Evolutionary conservation across 2,797 vertebrate genomes (phyloP), one percentile per base, ranked within the genome.

Genomic region (Gymnopithys bicolor): DNA sequence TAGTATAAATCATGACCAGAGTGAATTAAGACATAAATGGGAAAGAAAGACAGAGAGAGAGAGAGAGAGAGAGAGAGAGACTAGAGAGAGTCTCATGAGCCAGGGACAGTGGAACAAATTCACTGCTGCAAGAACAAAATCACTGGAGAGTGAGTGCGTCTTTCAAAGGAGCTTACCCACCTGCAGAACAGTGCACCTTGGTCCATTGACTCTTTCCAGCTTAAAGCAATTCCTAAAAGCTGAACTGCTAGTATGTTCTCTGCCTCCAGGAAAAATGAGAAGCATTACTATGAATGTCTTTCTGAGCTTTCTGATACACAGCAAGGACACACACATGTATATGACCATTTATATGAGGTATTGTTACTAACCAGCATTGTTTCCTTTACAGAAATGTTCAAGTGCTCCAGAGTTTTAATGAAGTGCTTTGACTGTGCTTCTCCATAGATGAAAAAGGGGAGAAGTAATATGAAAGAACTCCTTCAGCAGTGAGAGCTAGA

Each of bases 1-100:
- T 81, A 59, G 53, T 63, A 95, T 97, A 93, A 95, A 95, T 96
- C 93, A 96, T 88, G 82, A 91, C 69, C 89, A 66, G 32, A 43
- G 55, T 33, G 62, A 93, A 97, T 93, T 94, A 93, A 94, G 92
- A 95, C 71, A 85, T 89, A 94, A 89, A 78, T 48, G 64, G 46
- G 49, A 89, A 96, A 85, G 35, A 73, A 37, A 73, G n/a, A 86
- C 25, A 27, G 55, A 80, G 37, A 37, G 37, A 37, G 35, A 35
- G 33, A 33, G 33, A 37, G 35, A 35, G 33, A 33, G 33, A 33
- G 33, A 33, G 88, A 60, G 32, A 79, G 28, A 46, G 37, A 46
- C 10, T 24, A 66, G 67, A 8, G 82, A 90, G 45, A 80, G 53
- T 81, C 87, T 92, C 25, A 17, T 59, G 64, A 89, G 56, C 53